Percentiles rank a stretch among this genome's conserved stretches.
Conservation (phyloP, 1,140 invertebrate genomes). For the Gryllus bimaculatus region DNA sequence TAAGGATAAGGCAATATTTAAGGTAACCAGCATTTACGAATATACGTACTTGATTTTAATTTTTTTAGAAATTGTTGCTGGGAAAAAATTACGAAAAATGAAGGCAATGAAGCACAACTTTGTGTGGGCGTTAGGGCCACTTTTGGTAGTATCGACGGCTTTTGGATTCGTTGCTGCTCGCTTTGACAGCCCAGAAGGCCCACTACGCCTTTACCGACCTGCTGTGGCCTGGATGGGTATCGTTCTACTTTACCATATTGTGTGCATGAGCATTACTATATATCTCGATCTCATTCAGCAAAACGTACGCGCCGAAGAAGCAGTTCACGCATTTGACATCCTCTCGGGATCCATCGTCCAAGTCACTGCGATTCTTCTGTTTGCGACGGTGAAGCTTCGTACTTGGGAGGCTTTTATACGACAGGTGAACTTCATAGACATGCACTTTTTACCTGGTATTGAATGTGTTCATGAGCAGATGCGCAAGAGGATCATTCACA, state of each 20-base stretch:
- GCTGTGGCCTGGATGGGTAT: not conserved
- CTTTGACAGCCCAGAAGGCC: not conserved
- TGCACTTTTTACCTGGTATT: not conserved
- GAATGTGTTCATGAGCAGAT: not conserved
- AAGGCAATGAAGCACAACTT: no score
- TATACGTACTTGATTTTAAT: no score
- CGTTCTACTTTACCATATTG: not conserved
- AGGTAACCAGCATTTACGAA: no score
- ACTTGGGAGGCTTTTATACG: not conserved
- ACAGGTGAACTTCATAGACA: not conserved
- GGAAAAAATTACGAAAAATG: no score
- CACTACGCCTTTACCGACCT: not conserved
- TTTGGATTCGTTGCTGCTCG: not conserved
- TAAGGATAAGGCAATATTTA: no score
- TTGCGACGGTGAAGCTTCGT: not conserved
- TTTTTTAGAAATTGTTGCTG: no score
- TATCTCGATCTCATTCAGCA: not conserved
- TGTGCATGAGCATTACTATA: not conserved
- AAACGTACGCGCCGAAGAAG: not conserved
- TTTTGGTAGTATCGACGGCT: not conserved
- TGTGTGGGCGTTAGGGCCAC: not conserved
- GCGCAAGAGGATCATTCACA: not conserved
- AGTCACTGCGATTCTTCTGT: not conserved
- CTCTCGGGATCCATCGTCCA: not conserved
- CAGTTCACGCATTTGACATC: not conserved